Evolutionary conservation across 2,888 invertebrate genomes (phyloP).

Genomic region (Leucania comma): DNA sequence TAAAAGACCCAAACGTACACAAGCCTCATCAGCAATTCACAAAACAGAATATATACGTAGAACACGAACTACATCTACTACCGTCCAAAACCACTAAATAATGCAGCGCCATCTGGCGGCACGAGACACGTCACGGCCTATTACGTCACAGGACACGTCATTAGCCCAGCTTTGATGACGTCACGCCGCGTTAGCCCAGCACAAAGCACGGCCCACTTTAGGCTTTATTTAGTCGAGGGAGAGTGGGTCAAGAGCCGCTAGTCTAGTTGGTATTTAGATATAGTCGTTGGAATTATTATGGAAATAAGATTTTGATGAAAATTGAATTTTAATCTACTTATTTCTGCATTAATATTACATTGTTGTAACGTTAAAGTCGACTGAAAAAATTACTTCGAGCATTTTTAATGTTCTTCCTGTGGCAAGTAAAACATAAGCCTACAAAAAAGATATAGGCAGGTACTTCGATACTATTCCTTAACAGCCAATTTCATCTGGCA

Average conservation of each 20-base stretch:
- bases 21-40: constrained; percentile 24
- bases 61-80: constrained; percentile 41
- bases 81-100: constrained; percentile 62
- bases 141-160: constrained; percentile 77
- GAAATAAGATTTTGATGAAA: not conserved
- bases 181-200: constrained; percentile 78
- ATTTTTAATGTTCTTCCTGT: too few species aligned
- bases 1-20: constrained; percentile 1
- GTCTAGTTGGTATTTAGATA: constrained; percentile 18
- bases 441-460: too few species aligned
- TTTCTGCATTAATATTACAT: not conserved
- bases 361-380: too few species aligned
- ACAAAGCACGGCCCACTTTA: constrained; percentile 68
- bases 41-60: constrained; percentile 34
- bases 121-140: constrained; percentile 73
- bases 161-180: constrained; percentile 80
- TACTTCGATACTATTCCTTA: too few species aligned
- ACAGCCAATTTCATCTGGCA: too few species aligned
- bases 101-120: constrained; percentile 62
- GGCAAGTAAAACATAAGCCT: too few species aligned
- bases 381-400: too few species aligned
- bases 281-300: constrained; percentile 1
- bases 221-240: constrained; percentile 67
- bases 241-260: constrained; percentile 68
- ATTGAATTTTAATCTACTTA: not conserved